Base-by-base conservation (phyloP, 64 coral and sea anemone species). In the Platygyra sinensis region DNA sequence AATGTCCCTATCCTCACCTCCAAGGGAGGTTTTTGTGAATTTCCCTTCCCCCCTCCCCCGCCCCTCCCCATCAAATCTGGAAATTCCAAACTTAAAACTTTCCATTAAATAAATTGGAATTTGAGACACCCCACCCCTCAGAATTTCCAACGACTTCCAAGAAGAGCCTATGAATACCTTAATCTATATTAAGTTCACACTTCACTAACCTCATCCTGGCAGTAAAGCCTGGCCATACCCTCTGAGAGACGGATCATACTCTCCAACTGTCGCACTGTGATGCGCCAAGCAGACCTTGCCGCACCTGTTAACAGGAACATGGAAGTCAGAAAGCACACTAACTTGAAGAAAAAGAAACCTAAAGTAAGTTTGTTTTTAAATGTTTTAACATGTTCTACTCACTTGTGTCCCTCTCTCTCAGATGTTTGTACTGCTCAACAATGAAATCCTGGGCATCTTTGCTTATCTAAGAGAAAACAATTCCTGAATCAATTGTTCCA, bases 191-290 rank as follows among this genome's bases (percentile, higher is more conserved):
- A n/a, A n/a, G n/a, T n/a, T n/a, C n/a, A n/a, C 50, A 42, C 22
- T 9, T 13, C 16, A 72, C 59, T 78, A 80, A 96, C 97, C 80
- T 95, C 74, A 89, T 99, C 97, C 74, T 88, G 93, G 60, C 97
- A 99, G 76, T 95, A 99, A 8, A 99, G 85, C 33, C 97, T 93
- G 63, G 97, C 97, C 91, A 99, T 99, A 62, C 90, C 97, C 83
- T 99, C 97, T 22, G 97, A 99, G 29, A 99, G 89, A 76, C 97
- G 94, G 85, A 99, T 99, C 97, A 99, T 99, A 49, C 97, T 99
- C 59, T 99, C 97, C 42, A 99, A 89, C 52, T 99, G 97, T 24
- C 97, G 91, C 0, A 99, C 97, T 86, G 97, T 99, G 49, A 99
- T 99, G 62, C 97, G 93, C 97, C 97, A 99, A 10, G 97, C 94